These are phyloP conservation scores for Chauna torquata DNA, from an alignment of 2,113 vertebrate genomes.

Conservation along the genomic window DNA sequence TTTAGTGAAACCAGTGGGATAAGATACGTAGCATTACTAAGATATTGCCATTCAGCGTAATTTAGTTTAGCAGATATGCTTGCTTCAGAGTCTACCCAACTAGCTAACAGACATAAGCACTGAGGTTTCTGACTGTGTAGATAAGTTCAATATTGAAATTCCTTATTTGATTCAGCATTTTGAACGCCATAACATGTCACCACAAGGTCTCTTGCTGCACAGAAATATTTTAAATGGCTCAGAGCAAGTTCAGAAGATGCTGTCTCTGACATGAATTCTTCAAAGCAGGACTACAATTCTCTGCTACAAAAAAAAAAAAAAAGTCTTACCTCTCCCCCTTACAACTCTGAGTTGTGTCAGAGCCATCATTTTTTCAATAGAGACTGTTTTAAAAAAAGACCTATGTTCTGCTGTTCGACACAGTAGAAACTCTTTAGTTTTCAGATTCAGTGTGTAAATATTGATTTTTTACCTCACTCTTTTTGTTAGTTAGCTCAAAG, in stretches of 20 bases:
- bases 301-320: neutral
- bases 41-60: neutral
- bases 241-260: constrained; percentile 26
- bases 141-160: neutral
- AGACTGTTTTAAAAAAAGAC: constrained; percentile 12
- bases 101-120: neutral
- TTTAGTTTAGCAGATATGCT: neutral
- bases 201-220: neutral
- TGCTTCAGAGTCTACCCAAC: neutral
- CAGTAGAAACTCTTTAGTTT: neutral
- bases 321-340: constrained; percentile 1
- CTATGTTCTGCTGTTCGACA: constrained; percentile 21
- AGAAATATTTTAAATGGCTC: constrained; percentile 24
- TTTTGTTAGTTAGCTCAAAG: constrained; percentile 22
- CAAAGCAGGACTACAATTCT: constrained; percentile 16
- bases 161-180: neutral
- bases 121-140: neutral
- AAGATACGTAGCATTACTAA: neutral
- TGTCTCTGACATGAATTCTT: constrained; percentile 33
- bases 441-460: constrained; percentile 35
- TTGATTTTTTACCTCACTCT: neutral
- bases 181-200: neutral
- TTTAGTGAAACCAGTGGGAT: neutral
- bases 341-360: constrained; percentile 19
- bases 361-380: constrained; percentile 28